These are phyloP conservation scores for Amphiprion clarkii DNA, from an alignment of 2,797 vertebrate genomes.

Conservation along the genomic window DNA sequence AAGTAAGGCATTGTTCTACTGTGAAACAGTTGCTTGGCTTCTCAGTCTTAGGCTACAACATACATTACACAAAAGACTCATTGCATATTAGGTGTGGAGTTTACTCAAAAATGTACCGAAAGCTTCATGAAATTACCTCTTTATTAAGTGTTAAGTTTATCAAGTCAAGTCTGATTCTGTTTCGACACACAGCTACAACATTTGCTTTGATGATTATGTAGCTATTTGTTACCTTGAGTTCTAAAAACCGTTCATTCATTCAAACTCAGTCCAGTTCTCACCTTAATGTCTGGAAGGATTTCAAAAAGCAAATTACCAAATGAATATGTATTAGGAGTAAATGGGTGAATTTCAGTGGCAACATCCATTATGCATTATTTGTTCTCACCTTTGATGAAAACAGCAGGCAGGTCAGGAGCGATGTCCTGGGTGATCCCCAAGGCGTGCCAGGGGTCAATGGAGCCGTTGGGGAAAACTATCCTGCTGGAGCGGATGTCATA, in stretches of 20 bases:
- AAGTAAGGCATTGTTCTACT: conserved; percentile 45
- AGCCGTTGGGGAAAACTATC: conserved; percentile 83
- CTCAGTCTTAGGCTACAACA: not conserved
- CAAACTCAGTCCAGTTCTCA: not conserved
- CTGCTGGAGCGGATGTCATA: conserved; percentile 68
- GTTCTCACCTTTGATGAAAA: conserved; percentile 81
- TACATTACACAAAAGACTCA: too few species aligned
- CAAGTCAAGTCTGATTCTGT: too few species aligned
- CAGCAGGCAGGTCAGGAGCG: conserved; percentile 72
- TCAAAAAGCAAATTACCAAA: too few species aligned
- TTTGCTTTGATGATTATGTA: too few species aligned
- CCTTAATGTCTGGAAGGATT: too few species aligned
- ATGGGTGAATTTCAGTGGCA: not conserved
- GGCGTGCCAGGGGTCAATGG: conserved; percentile 83
- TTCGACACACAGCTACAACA: too few species aligned
- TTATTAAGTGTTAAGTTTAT: too few species aligned
- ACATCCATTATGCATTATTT: not conserved
- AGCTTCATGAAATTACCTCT: not conserved
- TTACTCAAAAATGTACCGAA: not conserved
- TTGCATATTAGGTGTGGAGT: not conserved
- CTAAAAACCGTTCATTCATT: not conserved
- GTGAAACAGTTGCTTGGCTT: conserved; percentile 8
- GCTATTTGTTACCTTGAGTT: too few species aligned
- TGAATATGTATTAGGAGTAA: too few species aligned
- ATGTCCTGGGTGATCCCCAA: conserved; percentile 80